Conservation (phyloP, 2,888 invertebrate genomes). For the Andrena praecox region DNA sequence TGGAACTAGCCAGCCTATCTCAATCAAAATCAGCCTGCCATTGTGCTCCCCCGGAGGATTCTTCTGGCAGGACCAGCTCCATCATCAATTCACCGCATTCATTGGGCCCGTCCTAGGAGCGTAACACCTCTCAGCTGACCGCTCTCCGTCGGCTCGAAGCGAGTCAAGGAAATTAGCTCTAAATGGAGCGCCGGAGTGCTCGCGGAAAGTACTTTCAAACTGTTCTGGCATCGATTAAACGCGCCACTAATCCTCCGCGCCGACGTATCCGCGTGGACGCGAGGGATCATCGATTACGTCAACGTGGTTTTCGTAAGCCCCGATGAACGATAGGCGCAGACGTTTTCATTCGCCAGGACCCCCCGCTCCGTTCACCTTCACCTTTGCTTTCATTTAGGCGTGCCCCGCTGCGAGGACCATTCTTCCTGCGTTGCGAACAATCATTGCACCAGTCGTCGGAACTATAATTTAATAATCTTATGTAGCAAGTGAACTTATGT, state of each 20-base stretch:
- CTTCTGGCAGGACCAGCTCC: neutral
- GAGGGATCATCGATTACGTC: constrained; percentile 39
- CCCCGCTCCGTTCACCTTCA: constrained; percentile 31
- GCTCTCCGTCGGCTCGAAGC: constrained; percentile 40
- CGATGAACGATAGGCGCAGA: neutral
- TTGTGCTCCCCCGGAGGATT: neutral
- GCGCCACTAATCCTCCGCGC: constrained; percentile 31
- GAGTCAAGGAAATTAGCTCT: constrained; percentile 55
- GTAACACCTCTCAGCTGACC: constrained; percentile 17
- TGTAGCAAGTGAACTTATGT: too few species aligned
- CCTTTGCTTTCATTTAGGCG: constrained; percentile 39
- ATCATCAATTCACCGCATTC: neutral
- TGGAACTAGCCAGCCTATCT: neutral
- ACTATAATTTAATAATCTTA: too few species aligned
- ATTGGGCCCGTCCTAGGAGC: neutral
- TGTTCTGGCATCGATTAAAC: constrained; percentile 45
- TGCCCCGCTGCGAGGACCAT: neutral
- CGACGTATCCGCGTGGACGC: neutral
- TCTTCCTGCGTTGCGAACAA: too few species aligned
- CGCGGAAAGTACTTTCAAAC: constrained; percentile 51
- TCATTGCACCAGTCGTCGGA: too few species aligned
- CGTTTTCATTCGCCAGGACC: constrained; percentile 2
- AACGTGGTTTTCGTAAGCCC: constrained; percentile 46
- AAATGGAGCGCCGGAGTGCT: constrained; percentile 37
- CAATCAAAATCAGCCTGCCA: neutral